Evolutionary conservation across 2,113 vertebrate species (phyloP).

Genomic region (Hemichromis elongatus): DNA sequence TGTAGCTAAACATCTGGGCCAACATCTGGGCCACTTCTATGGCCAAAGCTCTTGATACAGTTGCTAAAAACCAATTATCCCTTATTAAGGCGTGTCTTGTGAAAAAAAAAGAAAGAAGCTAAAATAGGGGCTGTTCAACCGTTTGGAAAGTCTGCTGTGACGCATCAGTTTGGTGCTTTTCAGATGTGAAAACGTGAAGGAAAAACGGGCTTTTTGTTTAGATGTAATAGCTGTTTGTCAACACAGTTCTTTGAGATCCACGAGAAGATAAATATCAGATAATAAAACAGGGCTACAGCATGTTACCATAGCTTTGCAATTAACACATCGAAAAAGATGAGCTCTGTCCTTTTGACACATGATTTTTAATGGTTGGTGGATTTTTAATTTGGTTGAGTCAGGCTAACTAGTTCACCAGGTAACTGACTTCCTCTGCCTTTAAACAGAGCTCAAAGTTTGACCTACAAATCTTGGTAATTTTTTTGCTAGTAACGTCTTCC

Average conservation of each 20-base stretch:
- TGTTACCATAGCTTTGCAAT: background rate
- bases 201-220: background rate
- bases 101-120: background rate
- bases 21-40: too few relatives aligned
- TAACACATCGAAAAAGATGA: background rate
- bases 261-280: background rate
- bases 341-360: background rate
- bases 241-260: background rate
- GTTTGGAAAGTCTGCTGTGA: background rate
- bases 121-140: background rate
- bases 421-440: background rate
- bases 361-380: background rate
- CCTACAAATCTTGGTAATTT: background rate
- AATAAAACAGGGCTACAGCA: background rate
- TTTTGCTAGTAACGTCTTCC: background rate
- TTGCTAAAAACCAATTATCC: conserved; percentile 29
- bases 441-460: background rate
- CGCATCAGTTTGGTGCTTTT: conserved; percentile 47
- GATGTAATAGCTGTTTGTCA: background rate
- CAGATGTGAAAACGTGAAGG: conserved; percentile 18
- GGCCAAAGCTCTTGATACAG: conserved; percentile 32
- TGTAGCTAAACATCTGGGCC: conserved; percentile 61
- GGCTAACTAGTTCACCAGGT: background rate
- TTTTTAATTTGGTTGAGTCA: background rate
- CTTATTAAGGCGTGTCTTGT: conserved; percentile 11